phyloP scores from a whole-genome alignment of 1,140 invertebrate genomes.

The Eubasilissa regina region DNA sequence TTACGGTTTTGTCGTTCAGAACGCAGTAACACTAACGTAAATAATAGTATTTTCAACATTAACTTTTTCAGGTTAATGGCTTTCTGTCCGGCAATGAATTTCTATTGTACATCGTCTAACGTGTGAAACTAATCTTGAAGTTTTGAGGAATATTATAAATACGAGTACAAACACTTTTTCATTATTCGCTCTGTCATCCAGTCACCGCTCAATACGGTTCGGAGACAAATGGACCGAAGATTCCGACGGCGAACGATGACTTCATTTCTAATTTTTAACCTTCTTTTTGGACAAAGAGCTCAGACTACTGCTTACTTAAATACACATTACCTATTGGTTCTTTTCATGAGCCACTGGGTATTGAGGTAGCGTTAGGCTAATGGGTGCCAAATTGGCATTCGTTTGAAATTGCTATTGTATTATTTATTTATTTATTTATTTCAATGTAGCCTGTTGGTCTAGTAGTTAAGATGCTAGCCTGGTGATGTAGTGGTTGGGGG shows the following conservation, averaged over 20 bases:
- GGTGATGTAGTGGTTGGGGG: too few relatives aligned
- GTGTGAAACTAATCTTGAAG: background rate
- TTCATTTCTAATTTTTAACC: background rate
- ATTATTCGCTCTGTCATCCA: background rate
- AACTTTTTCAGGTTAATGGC: conserved; percentile 14
- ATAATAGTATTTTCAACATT: background rate
- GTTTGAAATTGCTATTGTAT: background rate
- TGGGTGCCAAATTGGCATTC: background rate
- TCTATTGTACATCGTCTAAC: background rate
- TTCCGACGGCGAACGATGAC: background rate
- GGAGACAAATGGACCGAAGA: background rate
- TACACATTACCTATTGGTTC: conserved; percentile 24
- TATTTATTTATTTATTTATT: too few relatives aligned
- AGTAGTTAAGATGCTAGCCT: too few relatives aligned
- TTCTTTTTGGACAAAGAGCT: conserved; percentile 1
- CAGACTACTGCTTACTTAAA: conserved; percentile 17
- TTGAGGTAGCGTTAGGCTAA: conserved; percentile 1
- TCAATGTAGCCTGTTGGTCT: too few relatives aligned
- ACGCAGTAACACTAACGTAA: background rate
- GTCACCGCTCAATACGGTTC: conserved; percentile 3
- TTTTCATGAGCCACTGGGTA: background rate
- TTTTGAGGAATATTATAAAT: background rate
- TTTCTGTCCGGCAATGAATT: background rate
- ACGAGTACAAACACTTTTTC: background rate
- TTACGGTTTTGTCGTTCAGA: too few relatives aligned